Base-by-base conservation (phyloP, 2,797 vertebrate species). In the Champsocephalus esox region DNA sequence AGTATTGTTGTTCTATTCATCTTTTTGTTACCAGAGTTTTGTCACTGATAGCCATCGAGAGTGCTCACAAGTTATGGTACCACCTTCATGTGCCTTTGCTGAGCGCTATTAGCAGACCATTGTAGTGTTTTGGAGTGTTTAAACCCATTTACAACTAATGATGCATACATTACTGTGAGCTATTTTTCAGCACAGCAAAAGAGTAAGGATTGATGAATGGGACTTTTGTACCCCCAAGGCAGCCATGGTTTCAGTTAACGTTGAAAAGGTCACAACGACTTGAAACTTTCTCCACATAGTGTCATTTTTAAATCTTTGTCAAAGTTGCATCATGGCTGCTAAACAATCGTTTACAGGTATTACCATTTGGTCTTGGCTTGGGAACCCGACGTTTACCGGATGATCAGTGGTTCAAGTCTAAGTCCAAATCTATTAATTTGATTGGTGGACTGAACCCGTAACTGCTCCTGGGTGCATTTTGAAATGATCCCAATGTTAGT, bases 111-210 rank as follows among this genome's bases (percentile, higher is more conserved):
- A 63, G 73, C 48, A 49, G 24, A 58, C 10, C n/a, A n/a, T 5
- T 50, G 38, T 17, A 38, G n/a, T 57, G 43, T 41, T 48, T 38
- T 34, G 64, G 66, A 78, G 43, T 45, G 16, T 38, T 28, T 45
- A 41, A 68, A 61, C 60, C 51, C 24, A 66, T 63, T 66, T 45
- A 48, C 12, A 68, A 14, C 24, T 60, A 71, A 48, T 64, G 32
- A 77, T 41, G 38, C 49, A 73, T 55, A 46, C 54, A 72, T 50
- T 56, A 49, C 28, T 70, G 58, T 58, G 46, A 67, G 58, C 58
- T 56, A 12, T 43, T 64, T 55, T 41, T 62, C 19, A 77, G 32
- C 41, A 48, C 24, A 24, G 1, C 56, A 45, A 56, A 57, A 17
- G 13, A 41, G 60, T 55, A 38, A 58, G 46, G 34, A 74, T 51